Conservation (phyloP, 2,113 vertebrate species). For the Myotis brandtii region DNA sequence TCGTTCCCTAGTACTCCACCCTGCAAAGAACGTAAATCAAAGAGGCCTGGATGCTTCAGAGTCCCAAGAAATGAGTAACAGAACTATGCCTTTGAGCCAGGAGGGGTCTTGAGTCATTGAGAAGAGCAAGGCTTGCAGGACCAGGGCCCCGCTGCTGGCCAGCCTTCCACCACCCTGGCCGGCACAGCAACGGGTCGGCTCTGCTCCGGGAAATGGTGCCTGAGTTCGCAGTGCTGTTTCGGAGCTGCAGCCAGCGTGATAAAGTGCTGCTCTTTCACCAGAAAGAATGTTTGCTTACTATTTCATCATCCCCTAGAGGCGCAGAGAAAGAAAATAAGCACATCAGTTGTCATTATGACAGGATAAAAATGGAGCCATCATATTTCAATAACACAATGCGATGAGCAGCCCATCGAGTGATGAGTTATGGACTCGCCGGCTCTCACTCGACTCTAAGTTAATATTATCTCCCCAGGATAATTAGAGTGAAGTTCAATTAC, state of each 20-base stretch:
- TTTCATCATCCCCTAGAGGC: conserved; percentile 97
- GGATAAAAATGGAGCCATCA: conserved; percentile 99
- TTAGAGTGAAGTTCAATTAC: conserved; percentile 98
- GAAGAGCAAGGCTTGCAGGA: neutral
- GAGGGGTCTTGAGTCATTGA: rapidly evolving
- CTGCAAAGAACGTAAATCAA: neutral
- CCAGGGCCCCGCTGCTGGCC: neutral
- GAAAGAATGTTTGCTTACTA: conserved; percentile 97
- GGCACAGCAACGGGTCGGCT: neutral
- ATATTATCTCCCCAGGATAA: conserved; percentile 99
- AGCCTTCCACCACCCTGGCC: neutral
- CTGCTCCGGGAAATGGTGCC: conserved; percentile 70
- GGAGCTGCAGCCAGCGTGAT: conserved; percentile 87
- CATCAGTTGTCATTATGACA: conserved; percentile 99
- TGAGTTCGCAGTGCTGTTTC: conserved; percentile 72
- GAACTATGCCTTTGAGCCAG: neutral
- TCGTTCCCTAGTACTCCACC: neutral
- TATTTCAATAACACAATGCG: conserved; percentile 99
- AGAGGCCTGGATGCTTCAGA: neutral
- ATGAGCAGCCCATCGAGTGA: conserved; percentile 89
- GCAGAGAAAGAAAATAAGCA: conserved; percentile 94
- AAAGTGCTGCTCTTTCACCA: conserved; percentile 92
- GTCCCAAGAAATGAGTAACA: neutral
- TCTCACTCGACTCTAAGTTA: conserved; percentile 94
- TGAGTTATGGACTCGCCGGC: conserved; percentile 95